Percentiles rank a stretch among this genome's conserved stretches.
These are phyloP conservation scores for Sminthurides bifidus DNA, from an alignment of 1,140 invertebrate species.

Conservation along the genomic window DNA sequence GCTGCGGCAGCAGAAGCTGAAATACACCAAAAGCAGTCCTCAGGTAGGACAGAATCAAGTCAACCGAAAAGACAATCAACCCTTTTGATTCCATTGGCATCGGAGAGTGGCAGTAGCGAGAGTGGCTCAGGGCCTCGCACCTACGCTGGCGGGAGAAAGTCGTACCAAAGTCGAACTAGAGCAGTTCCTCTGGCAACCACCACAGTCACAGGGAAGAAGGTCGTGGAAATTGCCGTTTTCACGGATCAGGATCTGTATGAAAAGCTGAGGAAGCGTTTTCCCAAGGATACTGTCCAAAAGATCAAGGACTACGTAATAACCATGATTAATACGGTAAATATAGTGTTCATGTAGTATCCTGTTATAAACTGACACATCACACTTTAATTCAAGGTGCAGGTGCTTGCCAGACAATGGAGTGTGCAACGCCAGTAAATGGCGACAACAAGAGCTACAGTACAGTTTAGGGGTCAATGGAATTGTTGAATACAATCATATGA, in stretches of 20 bases:
- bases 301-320: constrained; percentile 34
- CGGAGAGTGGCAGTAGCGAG: background rate
- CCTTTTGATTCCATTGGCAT: background rate
- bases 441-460: background rate
- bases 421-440: background rate
- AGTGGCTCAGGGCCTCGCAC: background rate
- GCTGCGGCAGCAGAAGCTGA: background rate
- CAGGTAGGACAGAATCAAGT: background rate
- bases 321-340: constrained; percentile 35
- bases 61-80: background rate
- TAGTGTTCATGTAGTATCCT: too few species aligned
- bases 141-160: background rate
- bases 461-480: background rate
- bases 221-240: constrained; percentile 36
- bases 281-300: constrained; percentile 32
- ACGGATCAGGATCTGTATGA: constrained; percentile 34
- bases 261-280: constrained; percentile 33
- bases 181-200: background rate
- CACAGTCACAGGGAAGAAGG: background rate
- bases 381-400: too few species aligned
- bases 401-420: background rate
- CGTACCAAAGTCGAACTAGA: background rate
- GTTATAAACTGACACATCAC: too few species aligned
- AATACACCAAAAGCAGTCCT: background rate
- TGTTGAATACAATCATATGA: constrained; percentile 1